These are phyloP conservation scores for Erebia aethiops DNA, from an alignment of 2,888 invertebrate genomes.

Conservation along the genomic window DNA sequence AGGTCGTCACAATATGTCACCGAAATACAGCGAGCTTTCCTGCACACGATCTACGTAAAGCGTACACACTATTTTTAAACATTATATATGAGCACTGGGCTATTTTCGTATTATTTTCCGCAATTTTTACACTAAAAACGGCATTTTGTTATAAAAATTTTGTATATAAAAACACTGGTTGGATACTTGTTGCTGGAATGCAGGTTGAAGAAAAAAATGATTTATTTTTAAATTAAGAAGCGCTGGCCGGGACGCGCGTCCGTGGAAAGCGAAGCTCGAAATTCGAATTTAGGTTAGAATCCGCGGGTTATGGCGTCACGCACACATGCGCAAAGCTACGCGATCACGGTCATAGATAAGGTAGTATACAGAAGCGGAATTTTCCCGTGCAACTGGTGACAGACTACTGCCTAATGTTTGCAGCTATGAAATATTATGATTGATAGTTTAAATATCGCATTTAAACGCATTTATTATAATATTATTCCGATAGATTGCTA, in stretches of 20 bases:
- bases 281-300: conserved; percentile 81
- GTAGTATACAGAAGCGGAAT: conserved; percentile 28
- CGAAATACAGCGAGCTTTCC: conserved; percentile 58
- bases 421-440: not conserved
- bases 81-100: conserved; percentile 48
- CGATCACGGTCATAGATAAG: conserved; percentile 59
- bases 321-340: conserved; percentile 69
- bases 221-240: conserved; percentile 74
- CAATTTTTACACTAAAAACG: conserved; percentile 21
- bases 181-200: conserved; percentile 38
- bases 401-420: not conserved
- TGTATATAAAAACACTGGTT: conserved; percentile 27
- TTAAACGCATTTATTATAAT: too few species aligned
- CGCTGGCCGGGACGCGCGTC: conserved; percentile 69
- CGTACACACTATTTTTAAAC: conserved; percentile 63
- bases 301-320: conserved; percentile 71
- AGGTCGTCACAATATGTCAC: conserved; percentile 62
- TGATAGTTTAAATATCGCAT: conserved; percentile 13
- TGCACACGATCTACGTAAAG: conserved; percentile 46
- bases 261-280: conserved; percentile 67
- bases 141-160: conserved; percentile 18
- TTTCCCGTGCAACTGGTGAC: conserved; percentile 27
- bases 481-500: not conserved
- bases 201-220: conserved; percentile 50
- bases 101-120: conserved; percentile 9